Evolutionary conservation across 1,140 invertebrate species (phyloP), one percentile per base, ranked within the genome.

Genomic region (Eupeodes corollae): DNA sequence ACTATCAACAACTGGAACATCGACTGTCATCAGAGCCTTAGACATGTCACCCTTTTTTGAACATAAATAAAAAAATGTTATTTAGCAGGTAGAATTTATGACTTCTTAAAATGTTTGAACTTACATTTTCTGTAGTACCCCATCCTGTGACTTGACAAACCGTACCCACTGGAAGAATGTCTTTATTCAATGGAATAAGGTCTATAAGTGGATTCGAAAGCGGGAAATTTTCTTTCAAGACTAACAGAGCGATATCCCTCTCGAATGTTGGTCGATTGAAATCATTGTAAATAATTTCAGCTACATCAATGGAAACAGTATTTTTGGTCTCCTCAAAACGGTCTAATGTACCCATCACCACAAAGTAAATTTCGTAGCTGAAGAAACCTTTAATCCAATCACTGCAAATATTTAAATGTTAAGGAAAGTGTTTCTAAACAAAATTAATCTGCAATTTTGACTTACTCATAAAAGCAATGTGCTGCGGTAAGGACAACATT

Each of bases 401-500:
- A 26, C 21, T 26, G 3, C 8, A 26, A 26, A 26, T 3, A 26
- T n/a, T n/a, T n/a, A n/a, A n/a, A n/a, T n/a, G n/a, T n/a, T n/a
- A n/a, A n/a, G n/a, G n/a, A n/a, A n/a, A n/a, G n/a, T n/a, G n/a
- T n/a, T n/a, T n/a, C n/a, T n/a, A n/a, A n/a, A n/a, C n/a, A n/a
- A n/a, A n/a, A n/a, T n/a, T n/a, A n/a, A n/a, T n/a, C n/a, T n/a
- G n/a, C n/a, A n/a, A 26, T 26, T 26, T 26, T 26, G 21, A 26
- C 21, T 26, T 26, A 26, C 21, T 26, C 21, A 8, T 26, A 26
- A 13, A 76, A 65, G 49, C 75, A 77, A 57, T 86, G 83, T 33
- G 79, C 79, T 6, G 79, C 80, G 2, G 81, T 84, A 6, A 84
- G 59, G 9, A 83, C 76, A 10, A 79, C 75, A 34, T 67, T 67